Conservation (phyloP, 2,888 invertebrate species). For the Rotaria sp. region DNA sequence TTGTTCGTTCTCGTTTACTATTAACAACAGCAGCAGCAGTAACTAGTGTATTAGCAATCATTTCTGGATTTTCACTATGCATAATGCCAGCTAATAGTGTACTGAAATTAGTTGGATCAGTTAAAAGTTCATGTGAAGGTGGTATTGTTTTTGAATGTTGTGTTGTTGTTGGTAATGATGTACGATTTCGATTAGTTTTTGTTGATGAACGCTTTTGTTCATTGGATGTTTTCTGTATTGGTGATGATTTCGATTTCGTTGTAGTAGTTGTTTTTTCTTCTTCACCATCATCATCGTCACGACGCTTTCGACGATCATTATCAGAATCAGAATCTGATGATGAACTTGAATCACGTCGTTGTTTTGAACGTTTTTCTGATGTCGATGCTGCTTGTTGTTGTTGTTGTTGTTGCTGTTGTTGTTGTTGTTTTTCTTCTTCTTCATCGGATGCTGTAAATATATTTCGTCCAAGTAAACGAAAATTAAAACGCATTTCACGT, state of each 20-base stretch:
- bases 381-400: background rate
- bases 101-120: background rate
- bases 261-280: background rate
- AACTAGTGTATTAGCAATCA: background rate
- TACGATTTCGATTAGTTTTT: background rate
- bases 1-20: background rate
- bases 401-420: background rate
- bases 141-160: background rate
- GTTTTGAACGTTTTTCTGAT: background rate
- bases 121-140: background rate
- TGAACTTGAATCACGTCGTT: background rate
- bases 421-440: background rate
- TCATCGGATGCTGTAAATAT: slow-evolving; percentile 34
- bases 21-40: background rate
- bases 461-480: slow-evolving; percentile 41
- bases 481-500: slow-evolving; percentile 29
- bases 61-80: background rate
- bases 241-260: background rate
- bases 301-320: background rate
- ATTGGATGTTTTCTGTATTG: background rate
- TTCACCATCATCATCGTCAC: background rate
- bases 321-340: background rate
- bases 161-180: background rate
- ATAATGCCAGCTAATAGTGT: background rate
- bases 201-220: background rate